phyloP scores from a whole-genome alignment of 2,888 invertebrate species.

The Euplagia quadripunctaria region DNA sequence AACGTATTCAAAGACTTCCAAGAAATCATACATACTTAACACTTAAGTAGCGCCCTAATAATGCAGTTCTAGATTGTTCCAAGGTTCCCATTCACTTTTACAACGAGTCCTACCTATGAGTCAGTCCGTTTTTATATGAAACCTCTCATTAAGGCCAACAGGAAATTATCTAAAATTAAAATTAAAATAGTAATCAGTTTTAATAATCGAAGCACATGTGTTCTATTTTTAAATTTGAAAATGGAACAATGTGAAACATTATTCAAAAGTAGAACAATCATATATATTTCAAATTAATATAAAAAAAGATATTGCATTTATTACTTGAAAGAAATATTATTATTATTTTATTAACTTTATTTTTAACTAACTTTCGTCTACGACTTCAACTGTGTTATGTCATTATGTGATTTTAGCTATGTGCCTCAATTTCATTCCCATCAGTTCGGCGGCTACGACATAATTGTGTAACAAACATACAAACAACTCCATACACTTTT shows the following conservation, averaged over 20 bases:
- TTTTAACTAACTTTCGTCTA: not conserved
- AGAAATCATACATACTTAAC: constrained; percentile 1
- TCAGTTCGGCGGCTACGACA: not conserved
- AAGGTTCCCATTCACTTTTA: constrained; percentile 51
- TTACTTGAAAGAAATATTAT: not conserved
- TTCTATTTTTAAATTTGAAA: not conserved
- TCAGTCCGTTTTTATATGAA: constrained; percentile 44
- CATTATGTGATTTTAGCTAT: not conserved
- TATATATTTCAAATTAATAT: not conserved
- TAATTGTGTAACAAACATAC: not conserved
- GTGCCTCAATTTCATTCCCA: not conserved
- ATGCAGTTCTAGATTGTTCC: constrained; percentile 39
- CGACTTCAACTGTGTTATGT: not conserved
- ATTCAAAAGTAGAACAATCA: not conserved
- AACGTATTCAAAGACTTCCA: constrained; percentile 4
- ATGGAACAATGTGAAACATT: not conserved
- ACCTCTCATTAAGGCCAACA: constrained; percentile 45
- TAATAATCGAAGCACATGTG: not conserved
- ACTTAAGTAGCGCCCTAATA: constrained; percentile 9
- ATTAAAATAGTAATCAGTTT: not conserved
- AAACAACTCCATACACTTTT: not conserved
- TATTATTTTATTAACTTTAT: not conserved
- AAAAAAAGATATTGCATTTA: not conserved
- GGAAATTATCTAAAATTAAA: constrained; percentile 41
- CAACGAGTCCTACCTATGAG: constrained; percentile 29